A percentile compares a stretch with the other conserved stretches of the same genome.
These are phyloP conservation scores for Bothrops jararaca DNA, from an alignment of 2,113 vertebrate species.

Conservation along the genomic window DNA sequence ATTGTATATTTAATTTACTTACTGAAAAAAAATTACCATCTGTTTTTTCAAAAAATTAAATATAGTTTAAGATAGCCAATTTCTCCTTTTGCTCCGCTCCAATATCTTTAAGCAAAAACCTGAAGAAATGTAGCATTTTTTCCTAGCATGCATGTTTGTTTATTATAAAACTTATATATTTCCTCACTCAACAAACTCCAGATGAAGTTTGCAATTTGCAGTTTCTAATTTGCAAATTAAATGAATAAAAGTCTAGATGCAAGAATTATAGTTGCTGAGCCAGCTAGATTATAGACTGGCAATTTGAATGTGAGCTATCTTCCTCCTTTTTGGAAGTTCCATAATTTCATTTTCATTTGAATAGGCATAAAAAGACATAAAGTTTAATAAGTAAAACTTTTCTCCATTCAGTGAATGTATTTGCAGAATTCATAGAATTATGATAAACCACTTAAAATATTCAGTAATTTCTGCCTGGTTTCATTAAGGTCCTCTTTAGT, in stretches of 20 bases:
- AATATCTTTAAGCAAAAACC: not conserved
- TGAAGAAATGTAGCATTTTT: not conserved
- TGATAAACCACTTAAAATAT: not conserved
- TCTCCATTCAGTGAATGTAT: not conserved
- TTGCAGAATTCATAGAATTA: not conserved
- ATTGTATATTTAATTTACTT: not conserved
- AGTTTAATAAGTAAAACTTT: not conserved
- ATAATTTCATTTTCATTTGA: not conserved
- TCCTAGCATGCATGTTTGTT: not conserved
- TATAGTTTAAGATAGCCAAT: not conserved
- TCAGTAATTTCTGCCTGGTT: not conserved
- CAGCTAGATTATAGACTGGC: not conserved
- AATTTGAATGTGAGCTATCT: not conserved
- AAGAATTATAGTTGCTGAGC: not conserved
- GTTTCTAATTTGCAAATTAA: not conserved
- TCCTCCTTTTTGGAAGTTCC: not conserved
- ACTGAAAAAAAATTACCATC: not conserved
- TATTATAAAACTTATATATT: not conserved
- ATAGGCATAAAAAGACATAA: not conserved
- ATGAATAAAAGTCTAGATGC: not conserved
- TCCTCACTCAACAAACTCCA: not conserved
- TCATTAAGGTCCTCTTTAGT: too few species aligned
- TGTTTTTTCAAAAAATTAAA: not conserved
- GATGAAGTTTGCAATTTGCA: not conserved
- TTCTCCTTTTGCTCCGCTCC: not conserved